Evolutionary conservation across 2,113 vertebrate species (phyloP), one percentile per base, ranked within the genome.

Genomic region (Sigmodon hispidus): DNA sequence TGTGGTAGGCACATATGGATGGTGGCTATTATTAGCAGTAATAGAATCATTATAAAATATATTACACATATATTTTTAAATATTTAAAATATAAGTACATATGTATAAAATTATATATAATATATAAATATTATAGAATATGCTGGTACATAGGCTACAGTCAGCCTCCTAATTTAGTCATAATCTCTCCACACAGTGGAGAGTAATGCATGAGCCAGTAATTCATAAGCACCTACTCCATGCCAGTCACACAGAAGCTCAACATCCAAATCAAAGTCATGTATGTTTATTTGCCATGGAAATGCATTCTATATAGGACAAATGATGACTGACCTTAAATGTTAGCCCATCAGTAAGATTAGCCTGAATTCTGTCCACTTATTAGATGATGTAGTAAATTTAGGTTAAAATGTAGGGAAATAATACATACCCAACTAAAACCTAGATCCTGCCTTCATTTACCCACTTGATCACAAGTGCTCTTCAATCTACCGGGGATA

Each of bases 191-290:
- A 85, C 57, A 84, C 69, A 77, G 16, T 24, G 77, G n/a, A n/a
- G n/a, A n/a, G n/a, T n/a, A n/a, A n/a, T n/a, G 19, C 34, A 10
- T 9, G 59, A 96, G 36, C 7, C 85, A 59, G 65, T 92, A 88
- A 80, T 93, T 61, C 87, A 92, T 87, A 40, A 95, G 9, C 21
- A 76, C 15, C 59, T 89, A n/a, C 24, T 81, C 72, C 31, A 52
- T 83, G 57, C 50, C 55, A 87, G 31, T 67, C 36, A 80, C 63
- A 10, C 55, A 50, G 83, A 96, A 93, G 91, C 94, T 96, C 63
- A 88, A 29, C 77, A 77, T 26, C 55, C 55, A 87, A 94, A 52
- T 61, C 63, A 87, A 87, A 87, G 50, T 6, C 34, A 57, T 90
- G 52, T 63, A 13, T 83, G 21, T 88, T 24, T 19, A 61, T 90